Base-by-base conservation (phyloP, 2,797 vertebrate species). In the Carapus acus region DNA sequence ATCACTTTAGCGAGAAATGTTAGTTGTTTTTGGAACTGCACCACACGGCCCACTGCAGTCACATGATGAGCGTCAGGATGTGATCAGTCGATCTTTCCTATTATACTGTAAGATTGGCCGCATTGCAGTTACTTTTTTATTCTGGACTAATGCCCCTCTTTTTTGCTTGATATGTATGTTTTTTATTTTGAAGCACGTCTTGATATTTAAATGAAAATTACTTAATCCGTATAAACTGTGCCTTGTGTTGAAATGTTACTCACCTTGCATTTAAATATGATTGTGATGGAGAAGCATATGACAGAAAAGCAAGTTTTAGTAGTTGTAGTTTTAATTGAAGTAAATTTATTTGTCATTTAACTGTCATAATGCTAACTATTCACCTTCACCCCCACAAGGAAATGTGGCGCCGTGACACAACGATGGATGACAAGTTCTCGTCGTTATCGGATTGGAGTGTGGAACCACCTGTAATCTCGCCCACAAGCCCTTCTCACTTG, bases 401-500 rank as follows among this genome's bases (percentile, higher is more conserved):
- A n/a, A n/a, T n/a, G n/a, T n/a, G 45, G 8, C 62, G 83, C 80
- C 73, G 85, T 85, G 90, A 89, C 75, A 99, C 98, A 96, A 94
- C 94, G 71, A 84, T 94, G 75, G 94, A 94, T 77, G 94, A 94
- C 67, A 93, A 91, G 78, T 78, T 85, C 2, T 90, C 89, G 41
- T 90, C 90, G 7, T 74, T 84, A 0, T 92, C 92, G 69, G 93
- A 96, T 51, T 85, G 90, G 73, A 79, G 80, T 16, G 67, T 71
- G 2, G 94, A 97, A 58, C 86, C 89, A 3, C 87, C 90, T n/a
- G 81, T 58, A 47, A 80, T 88, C 66, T 88, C 87, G 1, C 91
- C 93, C 12, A 65, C 81, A 22, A 98, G 93, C 75, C 93, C 95
- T 0, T 97, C 95, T 67, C 96, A 94, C 69, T 88, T 99, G 62